Evolutionary conservation across 1,140 invertebrate species (phyloP).

Genomic region (Drosophila pectinifera): DNA sequence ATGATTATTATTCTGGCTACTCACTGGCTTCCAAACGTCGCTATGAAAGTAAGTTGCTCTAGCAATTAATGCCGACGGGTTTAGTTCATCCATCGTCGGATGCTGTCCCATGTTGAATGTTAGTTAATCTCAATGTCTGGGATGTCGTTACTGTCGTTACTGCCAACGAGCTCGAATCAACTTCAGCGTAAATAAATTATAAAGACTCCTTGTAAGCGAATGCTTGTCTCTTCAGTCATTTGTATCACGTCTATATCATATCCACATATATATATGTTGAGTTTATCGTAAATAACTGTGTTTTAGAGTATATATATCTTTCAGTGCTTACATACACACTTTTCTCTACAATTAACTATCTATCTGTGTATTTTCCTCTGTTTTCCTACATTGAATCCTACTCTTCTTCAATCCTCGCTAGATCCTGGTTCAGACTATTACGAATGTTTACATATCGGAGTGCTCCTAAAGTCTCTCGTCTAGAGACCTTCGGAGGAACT

Average conservation of each 20-base stretch:
- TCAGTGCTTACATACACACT: constrained; percentile 34
- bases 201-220: constrained; percentile 31
- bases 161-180: constrained; percentile 8
- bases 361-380: constrained; percentile 22
- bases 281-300: constrained; percentile 49
- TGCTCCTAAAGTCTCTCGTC: background rate
- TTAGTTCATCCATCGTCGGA: constrained; percentile 9
- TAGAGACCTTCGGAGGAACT: background rate
- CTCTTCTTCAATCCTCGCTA: constrained; percentile 30
- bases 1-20: constrained; percentile 82
- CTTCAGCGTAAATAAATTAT: constrained; percentile 13
- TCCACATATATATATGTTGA: constrained; percentile 24
- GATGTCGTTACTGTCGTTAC: constrained; percentile 29
- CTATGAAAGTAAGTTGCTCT: constrained; percentile 77
- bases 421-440: constrained; percentile 17
- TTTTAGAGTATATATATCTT: constrained; percentile 28
- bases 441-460: too few species aligned
- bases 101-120: constrained; percentile 36
- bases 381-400: constrained; percentile 38
- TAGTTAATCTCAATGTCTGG: constrained; percentile 36
- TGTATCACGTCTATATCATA: constrained; percentile 30
- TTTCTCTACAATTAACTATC: constrained; percentile 24
- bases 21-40: constrained; percentile 68
- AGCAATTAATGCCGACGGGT: background rate
- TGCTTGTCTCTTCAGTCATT: constrained; percentile 15